Conservation (phyloP, 2,797 vertebrate species). For the Peromyscus nudipes region DNA sequence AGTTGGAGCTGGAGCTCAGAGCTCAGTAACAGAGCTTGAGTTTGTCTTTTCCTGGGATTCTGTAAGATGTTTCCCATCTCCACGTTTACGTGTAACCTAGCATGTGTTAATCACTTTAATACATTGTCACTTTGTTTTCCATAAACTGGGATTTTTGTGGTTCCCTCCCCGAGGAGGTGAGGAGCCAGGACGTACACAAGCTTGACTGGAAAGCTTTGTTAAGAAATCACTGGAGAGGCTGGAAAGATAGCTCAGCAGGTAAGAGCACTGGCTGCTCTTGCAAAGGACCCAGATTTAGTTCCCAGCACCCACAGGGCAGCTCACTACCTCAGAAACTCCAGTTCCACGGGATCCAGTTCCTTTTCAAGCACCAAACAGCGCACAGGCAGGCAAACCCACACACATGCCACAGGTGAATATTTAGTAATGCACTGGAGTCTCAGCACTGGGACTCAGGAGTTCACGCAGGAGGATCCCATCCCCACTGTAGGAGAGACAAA, state of each 20-base stretch:
- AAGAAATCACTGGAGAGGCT: neutral
- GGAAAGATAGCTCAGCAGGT: neutral
- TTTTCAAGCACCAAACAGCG: neutral
- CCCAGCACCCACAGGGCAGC: neutral
- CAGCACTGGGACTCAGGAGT: neutral
- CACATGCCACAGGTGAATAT: too few species aligned
- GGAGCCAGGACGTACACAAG: neutral
- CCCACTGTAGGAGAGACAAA: neutral
- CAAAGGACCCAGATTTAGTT: neutral
- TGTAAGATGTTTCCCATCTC: constrained; percentile 23
- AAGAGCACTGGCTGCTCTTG: neutral
- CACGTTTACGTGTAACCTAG: neutral
- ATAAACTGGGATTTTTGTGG: neutral
- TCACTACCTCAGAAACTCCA: neutral
- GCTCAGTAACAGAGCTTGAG: neutral
- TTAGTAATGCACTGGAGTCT: neutral
- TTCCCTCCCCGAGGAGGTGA: neutral
- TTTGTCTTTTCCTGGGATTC: constrained; percentile 26
- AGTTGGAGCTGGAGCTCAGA: neutral
- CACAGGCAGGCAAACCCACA: too few species aligned
- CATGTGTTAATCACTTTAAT: neutral
- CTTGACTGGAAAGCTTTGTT: neutral
- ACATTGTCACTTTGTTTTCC: constrained; percentile 34
- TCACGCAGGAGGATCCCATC: neutral
- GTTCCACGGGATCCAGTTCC: neutral